Conservation (phyloP, 2,113 vertebrate species). For the Capra hircus region DNA sequence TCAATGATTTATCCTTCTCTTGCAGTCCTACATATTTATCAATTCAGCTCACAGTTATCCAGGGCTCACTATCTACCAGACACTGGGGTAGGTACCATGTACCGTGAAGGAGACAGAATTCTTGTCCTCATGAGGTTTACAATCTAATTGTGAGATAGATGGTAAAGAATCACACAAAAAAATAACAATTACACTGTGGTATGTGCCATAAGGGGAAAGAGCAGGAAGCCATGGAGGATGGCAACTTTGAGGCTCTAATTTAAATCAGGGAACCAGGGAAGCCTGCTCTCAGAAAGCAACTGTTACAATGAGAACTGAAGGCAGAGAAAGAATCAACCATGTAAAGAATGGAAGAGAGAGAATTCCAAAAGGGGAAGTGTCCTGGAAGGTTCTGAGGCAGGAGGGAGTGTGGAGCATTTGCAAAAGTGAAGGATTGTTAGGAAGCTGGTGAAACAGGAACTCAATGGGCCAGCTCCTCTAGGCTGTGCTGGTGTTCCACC, state of each 20-base stretch:
- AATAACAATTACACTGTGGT: not conserved
- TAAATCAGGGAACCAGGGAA: not conserved
- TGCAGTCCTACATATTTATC: not conserved
- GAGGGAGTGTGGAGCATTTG: not conserved
- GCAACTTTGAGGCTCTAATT: not conserved
- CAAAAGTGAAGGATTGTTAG: not conserved
- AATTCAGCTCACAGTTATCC: not conserved
- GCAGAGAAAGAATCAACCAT: not conserved
- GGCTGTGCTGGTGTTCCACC: not conserved
- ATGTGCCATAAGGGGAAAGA: not conserved
- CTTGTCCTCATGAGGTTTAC: not conserved
- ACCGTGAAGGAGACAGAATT: not conserved
- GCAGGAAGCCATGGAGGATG: not conserved
- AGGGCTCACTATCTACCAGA: not conserved
- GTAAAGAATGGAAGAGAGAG: not conserved
- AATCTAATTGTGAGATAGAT: not conserved
- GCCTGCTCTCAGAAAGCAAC: not conserved
- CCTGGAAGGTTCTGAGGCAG: not conserved
- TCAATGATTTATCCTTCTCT: not conserved
- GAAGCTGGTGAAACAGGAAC: not conserved
- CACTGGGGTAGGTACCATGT: not conserved
- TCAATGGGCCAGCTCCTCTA: not conserved
- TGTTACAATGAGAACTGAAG: not conserved
- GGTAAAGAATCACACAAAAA: not conserved
- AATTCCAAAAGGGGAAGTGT: not conserved